A percentile compares a stretch with the other conserved stretches of the same genome.
phyloP scores from a whole-genome alignment of 2,888 invertebrate genomes.

The Dugesia japonica region DNA sequence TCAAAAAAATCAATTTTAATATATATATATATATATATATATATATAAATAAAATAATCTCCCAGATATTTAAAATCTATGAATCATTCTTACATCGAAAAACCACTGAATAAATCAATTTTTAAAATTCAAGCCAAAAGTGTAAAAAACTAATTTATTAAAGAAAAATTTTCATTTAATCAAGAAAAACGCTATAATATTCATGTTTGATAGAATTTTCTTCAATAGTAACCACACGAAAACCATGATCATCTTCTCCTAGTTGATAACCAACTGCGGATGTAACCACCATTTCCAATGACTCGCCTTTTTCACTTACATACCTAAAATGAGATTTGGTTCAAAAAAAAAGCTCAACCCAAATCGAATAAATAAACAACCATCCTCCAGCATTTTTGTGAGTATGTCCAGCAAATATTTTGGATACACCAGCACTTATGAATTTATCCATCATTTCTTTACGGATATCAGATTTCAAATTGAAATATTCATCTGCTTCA shows the following conservation, averaged over 20 bases:
- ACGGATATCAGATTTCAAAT: constrained; percentile 42
- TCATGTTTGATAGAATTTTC: constrained; percentile 45
- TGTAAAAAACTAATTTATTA: too few relatives aligned
- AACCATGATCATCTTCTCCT: constrained; percentile 47
- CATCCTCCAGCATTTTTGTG: constrained; percentile 50
- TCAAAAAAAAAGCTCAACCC: too few relatives aligned
- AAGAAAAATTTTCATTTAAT: too few relatives aligned
- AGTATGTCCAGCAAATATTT: constrained; percentile 51
- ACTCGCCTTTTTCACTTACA: not conserved
- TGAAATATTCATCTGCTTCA: constrained; percentile 44
- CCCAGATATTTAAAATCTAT: too few relatives aligned
- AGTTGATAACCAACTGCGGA: constrained; percentile 50
- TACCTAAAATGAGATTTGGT: too few relatives aligned
- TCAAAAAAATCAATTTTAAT: too few relatives aligned
- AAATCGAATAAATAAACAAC: too few relatives aligned
- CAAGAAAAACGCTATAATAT: constrained; percentile 38
- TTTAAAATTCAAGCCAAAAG: too few relatives aligned
- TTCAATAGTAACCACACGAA: constrained; percentile 48
- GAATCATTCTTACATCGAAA: too few relatives aligned
- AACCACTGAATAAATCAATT: too few relatives aligned
- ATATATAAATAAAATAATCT: too few relatives aligned
- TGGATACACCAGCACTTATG: constrained; percentile 46
- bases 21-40: too few relatives aligned
- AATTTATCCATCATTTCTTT: constrained; percentile 46
- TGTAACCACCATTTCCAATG: constrained; percentile 48